Conservation (phyloP, 2,113 vertebrate genomes). For the Misgurnus mizolepis region DNA sequence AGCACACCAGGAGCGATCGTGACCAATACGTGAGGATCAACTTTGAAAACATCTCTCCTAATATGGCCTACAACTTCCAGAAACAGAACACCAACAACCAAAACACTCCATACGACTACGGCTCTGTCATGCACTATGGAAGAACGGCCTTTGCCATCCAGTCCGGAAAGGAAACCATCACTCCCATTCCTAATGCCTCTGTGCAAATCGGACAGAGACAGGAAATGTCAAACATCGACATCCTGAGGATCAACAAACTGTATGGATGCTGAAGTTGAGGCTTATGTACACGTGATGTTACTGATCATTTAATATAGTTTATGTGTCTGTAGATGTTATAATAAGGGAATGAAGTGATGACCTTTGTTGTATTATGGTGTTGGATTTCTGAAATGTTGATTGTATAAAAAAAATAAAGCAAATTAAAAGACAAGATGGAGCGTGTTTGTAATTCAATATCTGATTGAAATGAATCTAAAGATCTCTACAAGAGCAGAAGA, state of each 20-base stretch:
- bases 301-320: no score
- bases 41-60: constrained; percentile 35
- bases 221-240: constrained; percentile 39
- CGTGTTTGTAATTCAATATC: no score
- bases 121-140: constrained; percentile 59
- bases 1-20: constrained; percentile 46
- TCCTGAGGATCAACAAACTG: constrained; percentile 52
- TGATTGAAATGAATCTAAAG: no score
- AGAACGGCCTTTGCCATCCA: constrained; percentile 44
- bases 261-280: constrained; percentile 40
- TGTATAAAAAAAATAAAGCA: no score
- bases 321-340: no score
- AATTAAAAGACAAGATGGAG: no score
- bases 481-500: no score
- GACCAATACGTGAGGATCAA: neutral
- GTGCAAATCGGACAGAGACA: constrained; percentile 53
- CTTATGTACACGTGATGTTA: no score
- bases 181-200: constrained; percentile 40
- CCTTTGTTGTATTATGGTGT: no score
- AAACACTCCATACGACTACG: constrained; percentile 54
- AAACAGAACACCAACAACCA: constrained; percentile 50
- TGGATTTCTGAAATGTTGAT: no score
- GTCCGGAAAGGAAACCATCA: constrained; percentile 42
- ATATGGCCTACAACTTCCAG: constrained; percentile 10
- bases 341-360: no score